A percentile compares a stretch with the other conserved stretches of the same genome.
Evolutionary conservation across 1,140 invertebrate genomes (phyloP).

Genomic region (Sarcophaga bullata): DNA sequence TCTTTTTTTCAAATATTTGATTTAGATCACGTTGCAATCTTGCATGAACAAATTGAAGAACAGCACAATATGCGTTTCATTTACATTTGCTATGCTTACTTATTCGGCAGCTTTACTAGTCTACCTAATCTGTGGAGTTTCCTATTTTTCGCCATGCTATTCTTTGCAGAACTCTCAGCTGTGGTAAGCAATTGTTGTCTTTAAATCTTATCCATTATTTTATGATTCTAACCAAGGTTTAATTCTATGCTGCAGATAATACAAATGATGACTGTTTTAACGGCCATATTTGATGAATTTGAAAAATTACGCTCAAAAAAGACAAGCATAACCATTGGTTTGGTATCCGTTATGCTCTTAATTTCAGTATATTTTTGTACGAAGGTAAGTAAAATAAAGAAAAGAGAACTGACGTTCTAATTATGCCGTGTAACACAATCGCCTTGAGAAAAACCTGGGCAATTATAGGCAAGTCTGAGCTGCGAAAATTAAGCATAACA

Average conservation of each 20-base stretch:
- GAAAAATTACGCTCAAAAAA: constrained; percentile 54
- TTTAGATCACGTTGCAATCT: constrained; percentile 58
- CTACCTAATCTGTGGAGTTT: constrained; percentile 60
- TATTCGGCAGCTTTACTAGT: constrained; percentile 56
- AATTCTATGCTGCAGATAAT: constrained; percentile 49
- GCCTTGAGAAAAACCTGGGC: too few relatives aligned
- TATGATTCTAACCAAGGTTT: too few relatives aligned
- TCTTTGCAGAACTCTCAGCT: constrained; percentile 57
- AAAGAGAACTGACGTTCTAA: background rate
- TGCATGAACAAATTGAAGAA: constrained; percentile 54
- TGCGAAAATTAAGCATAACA: too few relatives aligned
- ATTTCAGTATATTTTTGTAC: constrained; percentile 60
- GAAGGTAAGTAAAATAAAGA: constrained; percentile 47
- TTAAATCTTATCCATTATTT: too few relatives aligned
- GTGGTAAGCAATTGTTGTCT: constrained; percentile 49
- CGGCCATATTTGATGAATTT: constrained; percentile 60
- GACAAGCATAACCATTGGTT: constrained; percentile 46
- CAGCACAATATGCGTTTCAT: constrained; percentile 59
- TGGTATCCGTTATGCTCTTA: constrained; percentile 48
- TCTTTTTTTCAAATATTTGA: background rate
- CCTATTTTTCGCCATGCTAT: constrained; percentile 57
- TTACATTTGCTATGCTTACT: constrained; percentile 55
- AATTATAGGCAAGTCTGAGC: too few relatives aligned
- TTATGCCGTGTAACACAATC: too few relatives aligned
- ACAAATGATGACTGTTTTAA: constrained; percentile 56